These are phyloP conservation scores for Enhydra lutris DNA, from an alignment of 2,113 vertebrate species.

Conservation along the genomic window DNA sequence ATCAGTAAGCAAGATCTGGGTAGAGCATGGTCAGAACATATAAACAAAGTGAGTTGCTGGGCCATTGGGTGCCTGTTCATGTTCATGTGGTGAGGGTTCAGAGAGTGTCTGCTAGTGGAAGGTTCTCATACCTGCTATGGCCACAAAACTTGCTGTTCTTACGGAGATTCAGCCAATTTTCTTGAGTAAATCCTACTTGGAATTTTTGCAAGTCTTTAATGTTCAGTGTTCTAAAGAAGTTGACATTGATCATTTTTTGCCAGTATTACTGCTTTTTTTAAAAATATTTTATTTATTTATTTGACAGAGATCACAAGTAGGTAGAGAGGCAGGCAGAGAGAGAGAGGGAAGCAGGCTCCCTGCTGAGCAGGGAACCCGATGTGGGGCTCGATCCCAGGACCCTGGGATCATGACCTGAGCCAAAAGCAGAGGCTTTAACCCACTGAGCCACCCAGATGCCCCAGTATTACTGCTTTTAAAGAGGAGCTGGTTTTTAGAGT, in stretches of 20 bases:
- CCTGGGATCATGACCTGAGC: too few relatives aligned
- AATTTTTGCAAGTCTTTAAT: neutral
- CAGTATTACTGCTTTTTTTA: neutral
- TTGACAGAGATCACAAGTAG: too few relatives aligned
- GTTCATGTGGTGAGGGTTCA: neutral
- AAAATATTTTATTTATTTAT: too few relatives aligned
- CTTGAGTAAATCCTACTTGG: neutral
- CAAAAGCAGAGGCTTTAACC: too few relatives aligned
- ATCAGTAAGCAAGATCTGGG: neutral
- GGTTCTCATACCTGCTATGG: neutral
- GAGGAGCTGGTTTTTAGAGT: neutral
- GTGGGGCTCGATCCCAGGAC: too few relatives aligned
- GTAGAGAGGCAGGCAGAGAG: too few relatives aligned
- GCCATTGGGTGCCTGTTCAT: neutral
- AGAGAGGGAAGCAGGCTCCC: too few relatives aligned
- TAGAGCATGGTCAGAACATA: neutral
- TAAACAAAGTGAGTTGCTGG: neutral
- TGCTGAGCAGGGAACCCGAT: too few relatives aligned
- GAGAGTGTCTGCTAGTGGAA: neutral
- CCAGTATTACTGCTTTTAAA: neutral
- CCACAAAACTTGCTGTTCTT: neutral
- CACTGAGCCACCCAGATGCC: too few relatives aligned
- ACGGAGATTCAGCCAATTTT: neutral
- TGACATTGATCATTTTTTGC: neutral
- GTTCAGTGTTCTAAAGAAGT: neutral